These are phyloP conservation scores for Harpagus bidentatus DNA, from an alignment of 2,113 vertebrate species.

Conservation along the genomic window DNA sequence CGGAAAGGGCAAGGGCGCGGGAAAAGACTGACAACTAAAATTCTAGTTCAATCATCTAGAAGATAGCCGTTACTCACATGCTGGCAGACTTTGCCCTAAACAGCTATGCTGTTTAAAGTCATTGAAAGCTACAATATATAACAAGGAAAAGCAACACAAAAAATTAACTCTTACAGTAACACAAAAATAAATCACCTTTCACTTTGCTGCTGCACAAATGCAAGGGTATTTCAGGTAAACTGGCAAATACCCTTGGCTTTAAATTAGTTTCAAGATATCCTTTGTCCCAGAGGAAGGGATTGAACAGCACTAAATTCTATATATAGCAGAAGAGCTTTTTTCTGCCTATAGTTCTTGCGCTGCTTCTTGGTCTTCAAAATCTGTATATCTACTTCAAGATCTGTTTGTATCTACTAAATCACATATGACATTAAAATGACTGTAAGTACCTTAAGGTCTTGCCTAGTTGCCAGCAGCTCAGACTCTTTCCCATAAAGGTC, in stretches of 20 bases:
- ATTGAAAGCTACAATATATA: neutral
- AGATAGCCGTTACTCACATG: neutral
- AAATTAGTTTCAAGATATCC: neutral
- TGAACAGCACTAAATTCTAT: neutral
- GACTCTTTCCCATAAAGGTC: constrained; percentile 94
- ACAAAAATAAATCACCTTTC: neutral
- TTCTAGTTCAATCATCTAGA: neutral
- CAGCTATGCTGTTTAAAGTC: neutral
- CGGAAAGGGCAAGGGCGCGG: neutral
- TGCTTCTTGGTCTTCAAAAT: neutral
- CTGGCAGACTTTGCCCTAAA: neutral
- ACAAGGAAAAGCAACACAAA: neutral
- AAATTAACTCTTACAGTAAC: neutral
- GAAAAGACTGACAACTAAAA: neutral
- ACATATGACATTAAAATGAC: neutral
- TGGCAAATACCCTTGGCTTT: neutral
- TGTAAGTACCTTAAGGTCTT: constrained; percentile 88
- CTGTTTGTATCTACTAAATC: neutral
- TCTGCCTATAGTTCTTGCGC: neutral
- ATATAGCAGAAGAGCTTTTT: neutral
- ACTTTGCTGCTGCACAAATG: neutral
- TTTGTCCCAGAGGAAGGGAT: neutral
- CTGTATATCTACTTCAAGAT: no score
- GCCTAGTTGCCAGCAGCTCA: constrained; percentile 87
- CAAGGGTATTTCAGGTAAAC: neutral